A percentile compares a stretch with the other conserved stretches of the same genome.
Conservation (phyloP, 2,888 invertebrate genomes). For the Lacanobia wlatinum region DNA sequence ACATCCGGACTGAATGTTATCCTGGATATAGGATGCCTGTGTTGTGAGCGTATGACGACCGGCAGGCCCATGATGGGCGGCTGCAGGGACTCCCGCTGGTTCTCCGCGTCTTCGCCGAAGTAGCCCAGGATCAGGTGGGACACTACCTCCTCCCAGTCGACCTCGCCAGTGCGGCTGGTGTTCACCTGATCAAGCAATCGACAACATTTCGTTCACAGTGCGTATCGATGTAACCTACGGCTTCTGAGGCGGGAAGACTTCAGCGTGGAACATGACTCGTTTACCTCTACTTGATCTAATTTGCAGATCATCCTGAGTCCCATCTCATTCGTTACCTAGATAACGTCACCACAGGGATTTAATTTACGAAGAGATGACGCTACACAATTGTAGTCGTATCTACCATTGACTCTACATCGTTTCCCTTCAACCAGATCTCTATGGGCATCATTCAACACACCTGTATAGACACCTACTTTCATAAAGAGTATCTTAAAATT, state of each 20-base stretch:
- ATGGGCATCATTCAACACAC: neutral
- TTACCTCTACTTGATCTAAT: neutral
- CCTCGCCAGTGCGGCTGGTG: constrained; percentile 89
- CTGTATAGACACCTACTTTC: constrained; percentile 83
- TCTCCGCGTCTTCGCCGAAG: constrained; percentile 92
- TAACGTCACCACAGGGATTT: neutral
- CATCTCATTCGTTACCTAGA: neutral
- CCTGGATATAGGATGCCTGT: constrained; percentile 93
- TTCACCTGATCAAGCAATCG: constrained; percentile 85
- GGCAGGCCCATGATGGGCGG: constrained; percentile 92
- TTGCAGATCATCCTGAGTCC: neutral
- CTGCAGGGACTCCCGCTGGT: constrained; percentile 91
- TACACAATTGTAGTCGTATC: too few relatives aligned
- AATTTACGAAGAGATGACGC: too few relatives aligned
- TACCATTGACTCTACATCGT: neutral
- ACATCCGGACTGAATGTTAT: constrained; percentile 92
- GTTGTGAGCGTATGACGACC: constrained; percentile 91
- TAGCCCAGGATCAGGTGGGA: constrained; percentile 94
- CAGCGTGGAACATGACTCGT: neutral
- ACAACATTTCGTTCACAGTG: neutral
- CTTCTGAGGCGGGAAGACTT: neutral
- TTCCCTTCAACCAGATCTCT: neutral
- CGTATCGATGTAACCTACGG: neutral
- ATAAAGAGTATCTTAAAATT: constrained; percentile 92
- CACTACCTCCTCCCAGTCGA: constrained; percentile 94